Evolutionary conservation across 2,113 vertebrate species (phyloP).

Genomic region (Bostrychus sinensis): DNA sequence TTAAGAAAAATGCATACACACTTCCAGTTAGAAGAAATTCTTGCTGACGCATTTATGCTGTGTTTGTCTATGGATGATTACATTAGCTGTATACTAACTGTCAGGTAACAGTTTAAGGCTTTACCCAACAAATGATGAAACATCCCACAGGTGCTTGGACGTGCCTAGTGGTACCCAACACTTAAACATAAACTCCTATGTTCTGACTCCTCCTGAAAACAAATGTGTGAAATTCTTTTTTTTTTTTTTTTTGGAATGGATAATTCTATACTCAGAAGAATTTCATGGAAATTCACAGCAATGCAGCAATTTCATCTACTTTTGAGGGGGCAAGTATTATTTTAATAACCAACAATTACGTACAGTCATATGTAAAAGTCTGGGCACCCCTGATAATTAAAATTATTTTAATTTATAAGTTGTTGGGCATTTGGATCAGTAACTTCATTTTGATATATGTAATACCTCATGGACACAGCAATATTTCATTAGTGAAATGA

Average conservation of each 20-base stretch:
- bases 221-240: constrained; percentile 15
- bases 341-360: too few relatives aligned
- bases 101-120: constrained; percentile 31
- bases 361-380: too few relatives aligned
- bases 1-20: constrained; percentile 5
- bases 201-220: constrained; percentile 39
- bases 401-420: too few relatives aligned
- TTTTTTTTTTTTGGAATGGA: background rate
- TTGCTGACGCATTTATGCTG: constrained; percentile 2
- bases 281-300: background rate
- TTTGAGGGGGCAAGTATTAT: background rate
- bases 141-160: constrained; percentile 49
- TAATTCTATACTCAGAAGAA: background rate
- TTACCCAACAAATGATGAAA: constrained; percentile 25
- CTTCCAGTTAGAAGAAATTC: constrained; percentile 7
- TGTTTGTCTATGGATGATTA: constrained; percentile 14
- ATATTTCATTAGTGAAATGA: too few relatives aligned
- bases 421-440: too few relatives aligned
- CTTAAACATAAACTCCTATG: constrained; percentile 16
- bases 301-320: background rate
- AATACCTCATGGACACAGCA: too few relatives aligned
- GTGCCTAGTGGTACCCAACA: constrained; percentile 39
- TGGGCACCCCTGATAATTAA: too few relatives aligned
- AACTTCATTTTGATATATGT: too few relatives aligned
- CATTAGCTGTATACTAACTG: constrained; percentile 15